phyloP scores from a whole-genome alignment of 30 jellyfish, hydroid and myxozoan species.

The Nemopilema nomurai region DNA sequence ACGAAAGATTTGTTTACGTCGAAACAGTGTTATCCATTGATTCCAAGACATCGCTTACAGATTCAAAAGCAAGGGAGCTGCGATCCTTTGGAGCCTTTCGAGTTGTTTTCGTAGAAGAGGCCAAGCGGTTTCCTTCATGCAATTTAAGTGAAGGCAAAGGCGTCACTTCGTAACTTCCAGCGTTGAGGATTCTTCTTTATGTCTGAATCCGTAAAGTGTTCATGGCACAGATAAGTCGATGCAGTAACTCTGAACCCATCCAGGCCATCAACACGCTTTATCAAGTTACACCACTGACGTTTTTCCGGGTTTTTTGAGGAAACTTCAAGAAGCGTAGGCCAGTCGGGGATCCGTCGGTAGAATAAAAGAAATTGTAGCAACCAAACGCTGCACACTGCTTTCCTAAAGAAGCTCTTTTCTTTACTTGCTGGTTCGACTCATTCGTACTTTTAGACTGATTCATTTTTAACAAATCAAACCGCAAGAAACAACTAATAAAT shows the following conservation, averaged over 20 bases:
- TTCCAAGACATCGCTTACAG: background rate
- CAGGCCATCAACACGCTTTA: background rate
- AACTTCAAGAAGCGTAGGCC: conserved; percentile 54
- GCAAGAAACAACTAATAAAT: background rate
- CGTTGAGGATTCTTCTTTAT: background rate
- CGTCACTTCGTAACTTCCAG: background rate
- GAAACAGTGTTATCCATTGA: background rate
- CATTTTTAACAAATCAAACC: background rate
- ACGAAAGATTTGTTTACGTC: background rate
- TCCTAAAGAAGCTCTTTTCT: background rate
- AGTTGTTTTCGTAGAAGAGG: too few species aligned
- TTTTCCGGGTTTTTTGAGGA: conserved; percentile 56
- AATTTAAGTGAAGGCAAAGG: background rate
- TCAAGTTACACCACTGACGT: background rate
- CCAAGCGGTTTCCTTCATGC: background rate
- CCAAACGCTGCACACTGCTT: conserved; percentile 59
- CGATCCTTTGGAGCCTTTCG: background rate
- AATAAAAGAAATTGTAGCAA: conserved; percentile 23
- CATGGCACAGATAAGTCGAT: background rate
- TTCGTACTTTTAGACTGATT: too few species aligned
- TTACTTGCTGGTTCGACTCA: background rate
- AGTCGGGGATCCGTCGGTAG: conserved; percentile 13
- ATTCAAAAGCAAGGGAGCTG: background rate
- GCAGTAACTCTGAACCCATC: background rate
- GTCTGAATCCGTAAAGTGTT: background rate